Evolutionary conservation across 2,113 vertebrate genomes (phyloP).

Genomic region (Maylandia zebra): DNA sequence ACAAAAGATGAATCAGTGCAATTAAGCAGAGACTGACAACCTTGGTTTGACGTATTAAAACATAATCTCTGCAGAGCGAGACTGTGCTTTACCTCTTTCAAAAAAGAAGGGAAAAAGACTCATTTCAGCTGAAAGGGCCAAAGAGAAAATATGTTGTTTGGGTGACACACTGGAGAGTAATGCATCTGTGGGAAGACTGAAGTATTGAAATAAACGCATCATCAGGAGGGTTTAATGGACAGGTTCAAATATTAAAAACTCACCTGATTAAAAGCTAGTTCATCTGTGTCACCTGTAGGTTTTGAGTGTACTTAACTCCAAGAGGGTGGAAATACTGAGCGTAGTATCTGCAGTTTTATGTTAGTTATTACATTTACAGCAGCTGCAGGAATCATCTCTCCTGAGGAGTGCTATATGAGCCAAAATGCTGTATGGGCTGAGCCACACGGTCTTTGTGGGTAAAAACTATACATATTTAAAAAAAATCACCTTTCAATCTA

Average conservation of each 20-base stretch:
- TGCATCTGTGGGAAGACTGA: not conserved
- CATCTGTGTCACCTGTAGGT: not conserved
- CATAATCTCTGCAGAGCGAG: not conserved
- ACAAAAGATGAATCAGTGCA: not conserved
- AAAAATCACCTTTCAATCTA: not conserved
- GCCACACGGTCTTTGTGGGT: not conserved
- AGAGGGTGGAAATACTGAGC: not conserved
- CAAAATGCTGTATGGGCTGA: not conserved
- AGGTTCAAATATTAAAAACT: not conserved
- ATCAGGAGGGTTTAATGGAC: accelerated
- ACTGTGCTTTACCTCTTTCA: accelerated
- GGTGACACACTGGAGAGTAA: not conserved
- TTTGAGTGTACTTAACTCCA: not conserved
- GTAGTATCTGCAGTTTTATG: not conserved
- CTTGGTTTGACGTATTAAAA: not conserved
- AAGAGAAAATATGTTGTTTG: not conserved
- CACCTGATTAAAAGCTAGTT: not conserved
- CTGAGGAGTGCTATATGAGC: not conserved
- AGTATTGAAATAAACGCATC: not conserved
- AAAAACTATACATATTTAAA: not conserved
- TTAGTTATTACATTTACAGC: not conserved
- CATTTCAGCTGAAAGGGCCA: not conserved
- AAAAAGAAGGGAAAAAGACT: not conserved
- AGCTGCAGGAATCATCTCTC: not conserved
- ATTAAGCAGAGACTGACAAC: not conserved